Evolutionary conservation across 2,888 invertebrate genomes (phyloP).

Genomic region (Lamellibrachia satsuma): DNA sequence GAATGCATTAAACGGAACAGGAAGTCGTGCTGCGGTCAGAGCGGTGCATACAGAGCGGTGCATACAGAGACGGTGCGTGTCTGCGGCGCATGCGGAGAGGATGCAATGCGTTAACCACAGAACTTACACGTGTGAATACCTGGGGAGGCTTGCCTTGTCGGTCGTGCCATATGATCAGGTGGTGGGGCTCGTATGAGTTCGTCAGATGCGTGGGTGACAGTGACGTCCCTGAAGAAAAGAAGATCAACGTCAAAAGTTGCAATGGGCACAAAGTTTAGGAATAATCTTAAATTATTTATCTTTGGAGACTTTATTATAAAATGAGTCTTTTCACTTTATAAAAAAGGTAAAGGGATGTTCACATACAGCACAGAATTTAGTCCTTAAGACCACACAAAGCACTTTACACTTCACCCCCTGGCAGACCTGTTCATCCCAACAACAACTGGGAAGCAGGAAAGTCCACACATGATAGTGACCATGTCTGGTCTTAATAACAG

Average conservation of each 20-base stretch:
- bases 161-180: slow-evolving; percentile 42
- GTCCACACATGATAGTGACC: too few species aligned
- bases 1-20: too few species aligned
- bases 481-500: too few species aligned
- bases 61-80: not conserved
- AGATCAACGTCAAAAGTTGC: too few species aligned
- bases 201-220: not conserved
- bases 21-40: not conserved
- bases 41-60: not conserved
- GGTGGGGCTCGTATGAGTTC: not conserved
- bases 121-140: slow-evolving; percentile 29
- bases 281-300: not conserved
- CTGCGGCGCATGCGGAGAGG: not conserved
- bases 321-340: too few species aligned
- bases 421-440: too few species aligned
- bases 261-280: not conserved
- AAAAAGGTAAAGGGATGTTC: too few species aligned
- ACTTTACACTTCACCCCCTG: too few species aligned
- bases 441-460: too few species aligned
- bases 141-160: slow-evolving; percentile 35
- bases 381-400: too few species aligned
- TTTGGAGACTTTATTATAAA: not conserved
- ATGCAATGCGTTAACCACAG: not conserved
- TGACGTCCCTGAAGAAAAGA: not conserved
- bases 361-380: too few species aligned